A percentile compares a stretch with the other conserved stretches of the same genome.
These are phyloP conservation scores for Ibycter americanus DNA, from an alignment of 2,797 vertebrate species.

Conservation along the genomic window DNA sequence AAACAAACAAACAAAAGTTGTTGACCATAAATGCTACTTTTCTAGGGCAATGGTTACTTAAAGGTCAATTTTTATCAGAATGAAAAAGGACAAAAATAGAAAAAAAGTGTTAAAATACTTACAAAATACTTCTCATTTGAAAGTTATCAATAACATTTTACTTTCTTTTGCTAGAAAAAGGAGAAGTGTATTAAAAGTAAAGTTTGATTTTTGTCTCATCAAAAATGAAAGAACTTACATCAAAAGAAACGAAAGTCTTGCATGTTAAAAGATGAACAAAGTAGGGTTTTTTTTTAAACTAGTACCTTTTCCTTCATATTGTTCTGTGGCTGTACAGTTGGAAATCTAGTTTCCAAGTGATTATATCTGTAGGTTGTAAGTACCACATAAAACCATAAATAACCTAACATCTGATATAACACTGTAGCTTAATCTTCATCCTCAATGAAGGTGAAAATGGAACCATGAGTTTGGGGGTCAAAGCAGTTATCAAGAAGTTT, in stretches of 20 bases:
- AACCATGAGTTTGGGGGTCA: background rate
- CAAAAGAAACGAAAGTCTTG: background rate
- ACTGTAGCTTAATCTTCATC: background rate
- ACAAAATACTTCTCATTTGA: background rate
- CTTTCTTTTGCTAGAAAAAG: background rate
- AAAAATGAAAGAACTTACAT: background rate
- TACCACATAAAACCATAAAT: background rate
- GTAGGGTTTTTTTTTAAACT: fast-evolving
- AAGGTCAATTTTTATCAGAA: background rate
- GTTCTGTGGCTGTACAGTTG: background rate
- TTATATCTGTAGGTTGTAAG: background rate
- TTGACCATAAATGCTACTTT: background rate
- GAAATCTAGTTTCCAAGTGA: background rate
- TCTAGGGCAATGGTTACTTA: background rate
- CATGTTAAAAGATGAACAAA: background rate
- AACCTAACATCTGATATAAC: background rate
- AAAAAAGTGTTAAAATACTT: background rate
- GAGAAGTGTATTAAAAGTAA: background rate
- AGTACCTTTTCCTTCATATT: background rate
- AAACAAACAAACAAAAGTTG: background rate
- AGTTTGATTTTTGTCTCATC: background rate
- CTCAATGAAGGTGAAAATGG: background rate
- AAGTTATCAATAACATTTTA: background rate
- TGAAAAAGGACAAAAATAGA: background rate
- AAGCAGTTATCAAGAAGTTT: background rate